phyloP scores from a whole-genome alignment of 2,797 vertebrate genomes.

The Centropyge bicolor region DNA sequence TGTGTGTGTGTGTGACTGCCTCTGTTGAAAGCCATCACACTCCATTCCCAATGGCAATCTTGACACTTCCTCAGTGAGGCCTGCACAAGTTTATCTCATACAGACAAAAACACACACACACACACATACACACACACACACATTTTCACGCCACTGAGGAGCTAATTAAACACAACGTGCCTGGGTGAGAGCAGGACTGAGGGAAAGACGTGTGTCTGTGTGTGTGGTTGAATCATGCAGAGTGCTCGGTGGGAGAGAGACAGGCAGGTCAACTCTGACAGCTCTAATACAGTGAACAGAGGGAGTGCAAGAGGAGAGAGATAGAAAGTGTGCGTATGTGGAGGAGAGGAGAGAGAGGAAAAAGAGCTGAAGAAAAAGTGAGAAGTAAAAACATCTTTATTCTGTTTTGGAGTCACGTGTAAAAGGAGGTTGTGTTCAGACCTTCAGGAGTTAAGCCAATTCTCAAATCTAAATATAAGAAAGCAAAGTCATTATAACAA shows the following conservation, averaged over 20 bases:
- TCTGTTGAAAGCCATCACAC: slow-evolving; percentile 70
- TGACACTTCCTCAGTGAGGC: slow-evolving; percentile 78
- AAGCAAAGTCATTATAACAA: not conserved
- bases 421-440: not conserved
- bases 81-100: slow-evolving; percentile 72
- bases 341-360: not conserved
- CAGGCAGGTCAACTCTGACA: slow-evolving; percentile 79
- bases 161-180: slow-evolving; percentile 85
- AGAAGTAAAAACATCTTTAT: slow-evolving; percentile 24
- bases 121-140: slow-evolving; percentile 33
- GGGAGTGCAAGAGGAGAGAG: slow-evolving; percentile 32
- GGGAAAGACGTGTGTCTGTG: slow-evolving; percentile 54
- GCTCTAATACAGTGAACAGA: slow-evolving; percentile 66
- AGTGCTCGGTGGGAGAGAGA: slow-evolving; percentile 79
- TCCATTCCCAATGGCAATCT: slow-evolving; percentile 72
- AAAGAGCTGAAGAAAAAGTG: slow-evolving; percentile 22
- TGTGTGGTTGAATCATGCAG: slow-evolving; percentile 70
- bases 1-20: slow-evolving; percentile 45
- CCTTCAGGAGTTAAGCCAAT: slow-evolving; percentile 4
- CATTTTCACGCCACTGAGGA: slow-evolving; percentile 73
- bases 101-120: slow-evolving; percentile 46
- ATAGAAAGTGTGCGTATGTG: not conserved
- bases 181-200: slow-evolving; percentile 68
- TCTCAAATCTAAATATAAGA: slow-evolving; percentile 1
- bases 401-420: slow-evolving; percentile 24